phyloP scores from a whole-genome alignment of 2,113 vertebrate genomes.

The Misgurnus anguillicaudatus region DNA sequence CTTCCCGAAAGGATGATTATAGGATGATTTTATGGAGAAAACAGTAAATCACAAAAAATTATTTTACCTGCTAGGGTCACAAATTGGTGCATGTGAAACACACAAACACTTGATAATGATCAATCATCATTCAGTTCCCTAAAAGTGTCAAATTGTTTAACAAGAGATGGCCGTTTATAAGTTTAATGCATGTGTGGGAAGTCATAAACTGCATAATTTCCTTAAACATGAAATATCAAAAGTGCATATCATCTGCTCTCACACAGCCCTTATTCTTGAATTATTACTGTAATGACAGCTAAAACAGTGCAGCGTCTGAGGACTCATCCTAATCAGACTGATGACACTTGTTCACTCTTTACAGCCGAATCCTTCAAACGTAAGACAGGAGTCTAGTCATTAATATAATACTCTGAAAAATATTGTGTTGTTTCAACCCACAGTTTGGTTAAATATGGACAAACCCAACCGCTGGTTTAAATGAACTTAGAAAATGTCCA shows the following conservation, averaged over 20 bases:
- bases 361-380: background rate
- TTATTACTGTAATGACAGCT: conserved; percentile 47
- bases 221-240: conserved; percentile 9
- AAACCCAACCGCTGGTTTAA: too few relatives aligned
- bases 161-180: conserved; percentile 1
- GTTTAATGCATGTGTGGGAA: conserved; percentile 40
- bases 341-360: conserved; percentile 5
- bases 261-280: conserved; percentile 1
- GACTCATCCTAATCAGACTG: conserved; percentile 21
- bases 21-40: too few relatives aligned
- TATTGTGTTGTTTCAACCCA: too few relatives aligned
- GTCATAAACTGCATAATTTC: conserved; percentile 23
- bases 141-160: background rate
- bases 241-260: conserved; percentile 23
- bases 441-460: too few relatives aligned
- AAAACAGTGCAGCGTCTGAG: background rate
- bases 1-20: too few relatives aligned
- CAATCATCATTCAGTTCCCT: background rate
- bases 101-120: too few relatives aligned
- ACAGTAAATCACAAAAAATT: too few relatives aligned
- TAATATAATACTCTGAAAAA: too few relatives aligned
- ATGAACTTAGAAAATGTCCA: too few relatives aligned
- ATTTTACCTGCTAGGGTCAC: too few relatives aligned
- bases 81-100: too few relatives aligned
- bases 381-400: too few relatives aligned